Evolutionary conservation across 2,113 vertebrate genomes (phyloP), one percentile per base, ranked within the genome.

Genomic region (Nothobranchius kuhntae): DNA sequence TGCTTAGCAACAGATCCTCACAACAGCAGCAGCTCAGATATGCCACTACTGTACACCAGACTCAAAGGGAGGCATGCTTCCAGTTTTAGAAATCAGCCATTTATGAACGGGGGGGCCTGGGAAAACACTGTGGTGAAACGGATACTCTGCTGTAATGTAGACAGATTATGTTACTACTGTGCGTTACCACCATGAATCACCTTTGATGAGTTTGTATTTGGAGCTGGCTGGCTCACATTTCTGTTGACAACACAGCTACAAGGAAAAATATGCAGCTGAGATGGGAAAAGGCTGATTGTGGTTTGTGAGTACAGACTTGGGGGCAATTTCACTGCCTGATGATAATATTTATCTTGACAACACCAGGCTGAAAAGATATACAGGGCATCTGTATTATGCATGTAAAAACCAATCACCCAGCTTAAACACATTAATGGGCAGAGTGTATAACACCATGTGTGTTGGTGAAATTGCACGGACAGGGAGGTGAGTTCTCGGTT

Each of bases 61-160:
- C 73, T 74, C 13, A 53, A 73, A 46, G 73, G 64, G 46, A 63
- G 73, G 52, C 71, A 79, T 78, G 74, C 66, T 74, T 86, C 69
- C 75, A 75, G 82, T 87, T 77, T 61, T 60, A 78, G 79, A 81
- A 89, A 87, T 80, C 53, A 76, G 61, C 68, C 74, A 70, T 87
- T 91, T 88, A 87, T 92, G 87, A 86, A 86, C 80, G 66, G 68
- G 58, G 57, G 58, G 69, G 66, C 66, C 45, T 48, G 70, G 80
- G 83, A 83, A 85, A 86, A 75, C 75, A 78, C 73, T 83, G 59
- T 6, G 36, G 68, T 74, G 86, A 91, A 92, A 92, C 78, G 79
- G 86, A 92, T 91, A 84, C 30, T 77, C 68, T 65, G 47, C 82
- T 63, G 80, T 66, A 89, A 71, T 82, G 80, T 77, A 80, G 82